Percentiles rank a stretch among this genome's conserved stretches.
phyloP scores from a whole-genome alignment of 2,797 vertebrate species.

The Apogon talboti region DNA sequence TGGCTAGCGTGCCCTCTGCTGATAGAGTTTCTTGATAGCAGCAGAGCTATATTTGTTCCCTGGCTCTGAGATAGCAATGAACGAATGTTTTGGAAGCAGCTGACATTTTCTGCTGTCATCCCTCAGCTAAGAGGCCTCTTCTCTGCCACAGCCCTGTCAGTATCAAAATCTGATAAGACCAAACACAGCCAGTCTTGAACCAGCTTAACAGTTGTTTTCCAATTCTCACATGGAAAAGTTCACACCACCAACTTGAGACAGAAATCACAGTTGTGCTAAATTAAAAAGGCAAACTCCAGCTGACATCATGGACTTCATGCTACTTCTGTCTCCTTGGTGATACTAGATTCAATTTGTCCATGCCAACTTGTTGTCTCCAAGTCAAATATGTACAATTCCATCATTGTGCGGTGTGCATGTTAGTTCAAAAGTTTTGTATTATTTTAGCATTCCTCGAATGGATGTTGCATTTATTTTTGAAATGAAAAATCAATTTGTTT shows the following conservation, averaged over 20 bases:
- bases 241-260: constrained; percentile 36
- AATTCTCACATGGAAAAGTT: constrained; percentile 47
- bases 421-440: constrained; percentile 47
- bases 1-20: constrained; percentile 49
- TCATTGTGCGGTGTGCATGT: constrained; percentile 35
- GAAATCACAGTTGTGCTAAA: constrained; percentile 40
- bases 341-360: constrained; percentile 31
- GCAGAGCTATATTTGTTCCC: constrained; percentile 51
- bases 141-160: constrained; percentile 50
- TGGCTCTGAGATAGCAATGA: constrained; percentile 47
- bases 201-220: constrained; percentile 60
- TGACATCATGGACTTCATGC: constrained; percentile 25
- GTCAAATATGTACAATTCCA: constrained; percentile 50
- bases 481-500: constrained; percentile 57
- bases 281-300: constrained; percentile 28
- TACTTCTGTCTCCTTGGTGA: constrained; percentile 39
- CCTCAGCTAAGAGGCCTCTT: constrained; percentile 58
- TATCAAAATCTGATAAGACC: constrained; percentile 66
- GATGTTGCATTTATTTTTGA: constrained; percentile 49
- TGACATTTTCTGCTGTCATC: constrained; percentile 73
- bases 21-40: constrained; percentile 64
- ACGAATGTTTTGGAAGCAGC: constrained; percentile 57
- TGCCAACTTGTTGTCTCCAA: constrained; percentile 17
- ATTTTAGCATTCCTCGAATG: constrained; percentile 48
- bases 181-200: constrained; percentile 42